Conservation (phyloP, 1,140 invertebrate genomes). For the Amyelois transitella region DNA sequence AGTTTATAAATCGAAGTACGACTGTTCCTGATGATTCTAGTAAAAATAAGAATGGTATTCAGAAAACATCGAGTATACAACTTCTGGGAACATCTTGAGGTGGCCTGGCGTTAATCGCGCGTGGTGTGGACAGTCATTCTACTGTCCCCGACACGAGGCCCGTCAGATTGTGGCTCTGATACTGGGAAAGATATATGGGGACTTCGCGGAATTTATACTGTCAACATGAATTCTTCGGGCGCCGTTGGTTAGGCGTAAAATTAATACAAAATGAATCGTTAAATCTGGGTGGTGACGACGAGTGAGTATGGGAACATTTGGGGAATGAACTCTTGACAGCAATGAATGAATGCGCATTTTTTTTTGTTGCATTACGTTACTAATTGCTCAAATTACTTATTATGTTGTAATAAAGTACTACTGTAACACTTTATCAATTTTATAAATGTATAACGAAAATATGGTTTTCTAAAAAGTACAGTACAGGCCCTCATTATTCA, state of each 20-base stretch:
- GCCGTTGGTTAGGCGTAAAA: slow-evolving; percentile 3
- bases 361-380: too few relatives aligned
- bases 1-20: not conserved
- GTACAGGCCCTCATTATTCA: too few relatives aligned
- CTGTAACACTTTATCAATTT: too few relatives aligned
- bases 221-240: slow-evolving; percentile 6
- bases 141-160: slow-evolving; percentile 21
- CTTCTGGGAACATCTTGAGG: slow-evolving; percentile 18
- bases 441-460: too few relatives aligned
- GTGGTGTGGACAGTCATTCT: slow-evolving; percentile 22
- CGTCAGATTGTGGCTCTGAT: slow-evolving; percentile 22
- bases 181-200: slow-evolving; percentile 29
- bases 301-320: not conserved
- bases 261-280: not conserved
- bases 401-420: too few relatives aligned
- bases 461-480: too few relatives aligned
- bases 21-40: not conserved
- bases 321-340: not conserved
- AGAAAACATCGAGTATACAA: slow-evolving; percentile 1
- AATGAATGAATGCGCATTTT: too few relatives aligned
- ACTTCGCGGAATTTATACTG: slow-evolving; percentile 23
- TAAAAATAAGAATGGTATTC: not conserved
- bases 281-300: not conserved
- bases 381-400: too few relatives aligned
- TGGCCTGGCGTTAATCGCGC: slow-evolving; percentile 20